Base-by-base conservation (phyloP, 2,888 invertebrate genomes). In the Herminia tarsipennalis region DNA sequence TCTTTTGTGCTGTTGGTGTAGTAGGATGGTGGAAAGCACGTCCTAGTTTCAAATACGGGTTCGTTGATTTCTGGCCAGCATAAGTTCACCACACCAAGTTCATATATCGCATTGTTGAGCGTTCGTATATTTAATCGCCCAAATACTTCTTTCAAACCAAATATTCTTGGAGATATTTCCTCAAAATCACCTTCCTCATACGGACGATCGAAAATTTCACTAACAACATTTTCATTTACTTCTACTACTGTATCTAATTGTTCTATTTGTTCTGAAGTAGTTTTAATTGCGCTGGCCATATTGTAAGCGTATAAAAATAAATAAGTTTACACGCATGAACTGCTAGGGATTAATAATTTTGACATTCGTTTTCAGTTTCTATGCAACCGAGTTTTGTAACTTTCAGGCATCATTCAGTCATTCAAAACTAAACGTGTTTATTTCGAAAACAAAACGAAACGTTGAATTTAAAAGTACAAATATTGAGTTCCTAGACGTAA, bases 1-100 rank as follows among this genome's bases (percentile, higher is more conserved):
- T 97, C 96, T 73, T 96, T 96, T 12, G 93, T 83, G 9, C 88
- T 93, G 60, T 95, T 93, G 1, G 89, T 93, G 42, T 93, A 93
- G 73, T 96, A 96, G 42, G 92, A 93, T 38, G 84, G 83, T 0
- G 96, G 95, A 69, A 94, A 94, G 70, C 93, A 92, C 3, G 87
- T 89, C 16, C 93, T 81, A 17, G 90, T 89, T 68, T 93, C 93
- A 66, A 94, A 94, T 1, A 92, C 84, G 0, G 93, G 92, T 16
- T 92, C 86, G 2, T 54, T 67, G 55, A 91, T 90, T 52, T 92
- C 90, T 1, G 94, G 94, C 95, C 95, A 95, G 57, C 93, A 94
- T 22, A 95, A 75, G 62, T 93, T 92, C 22, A 95, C 92, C 8
- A 94, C 84, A 1, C 94, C 94, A 13, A 94, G 79, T 71, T 93